Evolutionary conservation across 2,888 invertebrate genomes (phyloP), one percentile per base, ranked within the genome.

Genomic region (Clanis bilineata): DNA sequence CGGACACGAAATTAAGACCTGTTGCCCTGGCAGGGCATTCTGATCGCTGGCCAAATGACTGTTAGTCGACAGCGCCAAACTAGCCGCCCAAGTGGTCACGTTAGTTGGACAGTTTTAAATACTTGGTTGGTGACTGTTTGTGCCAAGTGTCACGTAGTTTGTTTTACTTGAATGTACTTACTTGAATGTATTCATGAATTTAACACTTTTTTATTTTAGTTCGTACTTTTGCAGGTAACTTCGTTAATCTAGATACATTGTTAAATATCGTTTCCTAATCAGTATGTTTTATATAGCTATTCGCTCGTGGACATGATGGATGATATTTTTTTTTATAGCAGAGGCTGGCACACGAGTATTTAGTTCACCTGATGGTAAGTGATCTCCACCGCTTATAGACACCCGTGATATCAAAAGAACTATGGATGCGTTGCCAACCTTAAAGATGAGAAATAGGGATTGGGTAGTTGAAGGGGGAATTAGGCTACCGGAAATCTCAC

Each of bases 21-120:
- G 88, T 88, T 88, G 88, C 86, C 61, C 70, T 85, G 85, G 83
- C 86, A 82, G 70, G 63, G 62, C 60, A 67, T 72, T 63, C 79
- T 76, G 79, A 77, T 66, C 69, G 66, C 67, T 64, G 64, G 83
- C 86, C 85, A 87, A 88, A 86, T 80, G 74, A 77, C 79, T 68
- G 71, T 70, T 59, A 57, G 61, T 59, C 63, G 65, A 64, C 75
- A 68, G 70, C 64, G 77, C 80, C 77, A 82, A 82, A 73, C 70
- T 67, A 65, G 18, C 18, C 32, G 28, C 9, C 7, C 51, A 18
- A 58, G 58, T 61, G 61, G 57, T 67, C 62, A 64, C 64, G 56
- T 57, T 61, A 59, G 64, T 59, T 61, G 54, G 36, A 64, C 61
- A 62, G 59, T 70, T 68, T 69, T 64, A 64, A 71, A 70, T 62